Evolutionary conservation across 92 coral and sea anemone genomes (phyloP).

Genomic region (Umimayanthus kanabou): DNA sequence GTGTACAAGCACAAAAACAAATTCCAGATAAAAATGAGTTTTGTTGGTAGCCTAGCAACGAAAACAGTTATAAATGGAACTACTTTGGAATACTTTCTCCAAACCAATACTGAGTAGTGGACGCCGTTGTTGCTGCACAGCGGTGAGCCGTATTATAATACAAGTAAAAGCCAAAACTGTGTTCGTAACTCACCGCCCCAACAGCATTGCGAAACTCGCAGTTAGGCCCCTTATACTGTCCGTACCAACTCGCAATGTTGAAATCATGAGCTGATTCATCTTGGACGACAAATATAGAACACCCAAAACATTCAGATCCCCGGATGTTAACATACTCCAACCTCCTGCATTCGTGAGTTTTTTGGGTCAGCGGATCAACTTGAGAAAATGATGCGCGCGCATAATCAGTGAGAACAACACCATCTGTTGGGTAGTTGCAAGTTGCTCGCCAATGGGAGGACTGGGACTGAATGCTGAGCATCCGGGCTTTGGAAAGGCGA

Average conservation of each 20-base stretch:
- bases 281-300: slow-evolving; percentile 51
- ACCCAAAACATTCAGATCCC: slow-evolving; percentile 45
- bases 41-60: no score
- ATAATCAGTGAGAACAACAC: slow-evolving; percentile 46
- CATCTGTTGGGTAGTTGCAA: slow-evolving; percentile 50
- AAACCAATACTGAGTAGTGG: no score
- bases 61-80: no score
- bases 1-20: no score
- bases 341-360: slow-evolving; percentile 40
- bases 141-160: slow-evolving; percentile 24
- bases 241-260: background rate
- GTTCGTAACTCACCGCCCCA: slow-evolving; percentile 24
- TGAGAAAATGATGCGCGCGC: no score
- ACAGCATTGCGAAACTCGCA: slow-evolving; percentile 24
- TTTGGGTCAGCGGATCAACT: slow-evolving; percentile 36
- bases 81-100: slow-evolving; percentile 15
- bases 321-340: slow-evolving; percentile 53
- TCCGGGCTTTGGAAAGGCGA: slow-evolving; percentile 63
- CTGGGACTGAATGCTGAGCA: no score
- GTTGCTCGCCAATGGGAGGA: slow-evolving; percentile 59
- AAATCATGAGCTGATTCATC: background rate
- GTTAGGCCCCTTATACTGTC: background rate
- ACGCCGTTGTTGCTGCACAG: slow-evolving; percentile 44
- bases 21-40: no score
- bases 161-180: slow-evolving; percentile 56